Percentiles rank a stretch among this genome's conserved stretches.
These are phyloP conservation scores for Scotopteryx bipunctaria DNA, from an alignment of 2,888 invertebrate genomes.

Conservation along the genomic window DNA sequence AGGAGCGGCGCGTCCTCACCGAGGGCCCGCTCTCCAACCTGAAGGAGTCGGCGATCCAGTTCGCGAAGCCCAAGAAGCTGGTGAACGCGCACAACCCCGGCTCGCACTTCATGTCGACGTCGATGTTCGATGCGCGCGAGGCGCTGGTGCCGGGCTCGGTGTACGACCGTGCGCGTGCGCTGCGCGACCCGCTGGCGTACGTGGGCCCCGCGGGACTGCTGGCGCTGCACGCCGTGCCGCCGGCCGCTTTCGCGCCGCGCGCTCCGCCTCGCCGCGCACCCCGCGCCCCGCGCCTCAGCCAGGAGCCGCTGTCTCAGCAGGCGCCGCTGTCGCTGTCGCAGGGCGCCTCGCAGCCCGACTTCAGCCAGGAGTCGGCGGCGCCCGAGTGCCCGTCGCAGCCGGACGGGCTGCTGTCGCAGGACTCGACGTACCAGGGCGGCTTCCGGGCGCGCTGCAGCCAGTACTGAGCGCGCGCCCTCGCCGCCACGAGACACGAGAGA, in stretches of 20 bases:
- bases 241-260: constrained; percentile 98
- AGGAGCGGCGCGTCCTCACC: constrained; percentile 97
- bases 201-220: constrained; percentile 93
- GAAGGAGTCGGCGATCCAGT: constrained; percentile 97
- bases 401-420: constrained; percentile 97
- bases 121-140: constrained; percentile 98
- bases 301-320: constrained; percentile 90
- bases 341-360: constrained; percentile 88
- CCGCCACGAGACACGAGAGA: constrained; percentile 76
- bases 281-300: constrained; percentile 80
- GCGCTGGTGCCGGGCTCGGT: constrained; percentile 96
- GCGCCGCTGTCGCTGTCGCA: constrained; percentile 88
- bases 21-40: constrained; percentile 99
- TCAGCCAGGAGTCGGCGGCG: constrained; percentile 92
- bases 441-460: constrained; percentile 87
- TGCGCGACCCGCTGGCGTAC: constrained; percentile 96
- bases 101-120: constrained; percentile 98
- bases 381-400: constrained; percentile 96
- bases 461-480: constrained; percentile 88
- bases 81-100: constrained; percentile 97
- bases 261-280: constrained; percentile 86
- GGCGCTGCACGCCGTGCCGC: constrained; percentile 92
- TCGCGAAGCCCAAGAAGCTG: constrained; percentile 98
- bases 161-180: constrained; percentile 92
- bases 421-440: constrained; percentile 92